Evolutionary conservation across 2,113 vertebrate genomes (phyloP).

Genomic region (Semnopithecus entellus): DNA sequence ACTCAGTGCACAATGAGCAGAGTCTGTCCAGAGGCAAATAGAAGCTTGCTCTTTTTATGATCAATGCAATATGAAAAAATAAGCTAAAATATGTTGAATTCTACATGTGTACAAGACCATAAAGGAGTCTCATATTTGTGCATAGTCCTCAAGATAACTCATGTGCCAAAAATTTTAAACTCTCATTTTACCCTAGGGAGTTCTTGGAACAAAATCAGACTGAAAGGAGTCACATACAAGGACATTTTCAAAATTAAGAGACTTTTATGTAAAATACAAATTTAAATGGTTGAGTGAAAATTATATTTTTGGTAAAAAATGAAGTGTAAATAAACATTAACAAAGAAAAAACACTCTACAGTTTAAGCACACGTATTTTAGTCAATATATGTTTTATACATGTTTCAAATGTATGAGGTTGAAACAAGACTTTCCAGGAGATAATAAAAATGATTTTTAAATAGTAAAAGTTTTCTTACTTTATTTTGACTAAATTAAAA

Average conservation of each 20-base stretch:
- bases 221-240: conserved; percentile 71
- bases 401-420: conserved; percentile 55
- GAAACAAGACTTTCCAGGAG: conserved; percentile 64
- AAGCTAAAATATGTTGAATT: neutral
- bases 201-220: conserved; percentile 64
- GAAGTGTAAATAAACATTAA: conserved; percentile 80
- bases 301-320: conserved; percentile 76
- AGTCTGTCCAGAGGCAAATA: neutral
- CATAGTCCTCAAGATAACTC: conserved; percentile 28
- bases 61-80: neutral
- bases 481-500: conserved; percentile 72
- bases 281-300: conserved; percentile 82
- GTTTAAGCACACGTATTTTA: conserved; percentile 75
- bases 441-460: conserved; percentile 72
- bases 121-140: conserved; percentile 26
- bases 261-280: conserved; percentile 76
- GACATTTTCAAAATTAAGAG: conserved; percentile 75
- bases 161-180: conserved; percentile 51
- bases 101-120: neutral
- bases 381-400: conserved; percentile 48
- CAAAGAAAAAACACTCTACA: conserved; percentile 77
- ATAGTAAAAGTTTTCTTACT: conserved; percentile 17
- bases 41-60: neutral
- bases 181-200: conserved; percentile 62
- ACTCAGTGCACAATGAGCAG: neutral